phyloP scores from a whole-genome alignment of 2,888 invertebrate genomes.

The Biston betularia region DNA sequence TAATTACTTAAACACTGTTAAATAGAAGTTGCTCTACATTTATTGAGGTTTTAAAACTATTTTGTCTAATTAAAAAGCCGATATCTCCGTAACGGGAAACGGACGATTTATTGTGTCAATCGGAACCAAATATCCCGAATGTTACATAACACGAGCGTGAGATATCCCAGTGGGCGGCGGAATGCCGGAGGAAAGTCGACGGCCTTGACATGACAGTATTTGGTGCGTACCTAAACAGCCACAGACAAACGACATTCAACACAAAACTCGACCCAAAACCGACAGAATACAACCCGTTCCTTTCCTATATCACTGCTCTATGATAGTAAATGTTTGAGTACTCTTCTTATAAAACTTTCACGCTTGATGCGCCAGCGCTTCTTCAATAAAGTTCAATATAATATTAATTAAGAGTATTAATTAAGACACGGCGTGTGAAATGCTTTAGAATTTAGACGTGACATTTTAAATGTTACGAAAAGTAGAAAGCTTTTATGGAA shows the following conservation, averaged over 20 bases:
- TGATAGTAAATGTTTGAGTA: conserved; percentile 50
- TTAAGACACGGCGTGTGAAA: conserved; percentile 68
- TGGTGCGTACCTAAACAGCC: conserved; percentile 72
- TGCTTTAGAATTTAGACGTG: conserved; percentile 29
- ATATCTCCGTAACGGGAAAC: conserved; percentile 49
- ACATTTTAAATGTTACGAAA: conserved; percentile 28
- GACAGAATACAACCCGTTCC: conserved; percentile 39
- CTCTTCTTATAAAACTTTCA: conserved; percentile 71
- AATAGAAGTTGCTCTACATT: conserved; percentile 9
- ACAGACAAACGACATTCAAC: conserved; percentile 54
- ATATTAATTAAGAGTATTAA: conserved; percentile 47
- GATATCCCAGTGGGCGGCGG: conserved; percentile 84
- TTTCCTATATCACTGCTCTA: conserved; percentile 51
- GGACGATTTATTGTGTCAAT: conserved; percentile 68
- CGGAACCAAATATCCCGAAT: conserved; percentile 73
- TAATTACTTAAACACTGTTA: background rate
- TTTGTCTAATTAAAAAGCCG: conserved; percentile 37
- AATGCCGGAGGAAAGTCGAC: conserved; percentile 83
- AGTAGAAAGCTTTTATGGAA: conserved; percentile 41
- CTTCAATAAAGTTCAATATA: conserved; percentile 53
- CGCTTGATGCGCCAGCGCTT: conserved; percentile 72
- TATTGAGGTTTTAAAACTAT: conserved; percentile 13
- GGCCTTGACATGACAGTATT: conserved; percentile 84
- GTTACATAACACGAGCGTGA: conserved; percentile 81
- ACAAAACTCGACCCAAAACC: conserved; percentile 46